A percentile compares a stretch with the other conserved stretches of the same genome.
These are phyloP conservation scores for Zeuzera pyrina DNA, from an alignment of 2,888 invertebrate species.

Conservation along the genomic window DNA sequence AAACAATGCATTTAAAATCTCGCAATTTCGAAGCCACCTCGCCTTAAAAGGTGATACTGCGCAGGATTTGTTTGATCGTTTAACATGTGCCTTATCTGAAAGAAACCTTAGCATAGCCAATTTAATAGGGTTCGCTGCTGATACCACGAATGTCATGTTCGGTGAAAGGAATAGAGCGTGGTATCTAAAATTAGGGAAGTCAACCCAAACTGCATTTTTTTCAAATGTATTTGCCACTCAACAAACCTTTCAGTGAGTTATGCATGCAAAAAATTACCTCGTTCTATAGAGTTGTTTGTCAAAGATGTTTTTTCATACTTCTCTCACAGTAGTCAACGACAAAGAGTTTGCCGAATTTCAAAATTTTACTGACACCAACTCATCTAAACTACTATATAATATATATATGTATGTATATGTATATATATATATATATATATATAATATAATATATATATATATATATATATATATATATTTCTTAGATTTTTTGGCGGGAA, in stretches of 20 bases:
- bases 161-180: conserved; percentile 7
- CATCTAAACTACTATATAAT: too few relatives aligned
- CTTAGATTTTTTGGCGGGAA: too few relatives aligned
- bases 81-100: conserved; percentile 3
- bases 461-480: too few relatives aligned
- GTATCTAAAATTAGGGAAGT: conserved; percentile 7
- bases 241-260: neutral
- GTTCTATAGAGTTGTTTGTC: neutral
- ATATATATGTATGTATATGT: too few relatives aligned
- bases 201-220: conserved; percentile 1
- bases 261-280: neutral
- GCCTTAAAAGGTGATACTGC: neutral
- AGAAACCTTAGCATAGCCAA: conserved; percentile 9
- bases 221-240: neutral
- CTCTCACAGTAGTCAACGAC: neutral
- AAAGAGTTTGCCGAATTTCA: neutral
- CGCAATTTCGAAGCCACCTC: neutral
- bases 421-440: too few relatives aligned
- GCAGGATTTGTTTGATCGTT: conserved; percentile 3
- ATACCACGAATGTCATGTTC: conserved; percentile 16
- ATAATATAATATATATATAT: too few relatives aligned
- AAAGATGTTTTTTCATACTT: neutral
- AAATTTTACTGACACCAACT: neutral
- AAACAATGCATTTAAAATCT: too few relatives aligned
- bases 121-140: conserved; percentile 12